Evolutionary conservation across 2,797 vertebrate species (phyloP), one percentile per base, ranked within the genome.

Genomic region (Arctocebus calabarensis): DNA sequence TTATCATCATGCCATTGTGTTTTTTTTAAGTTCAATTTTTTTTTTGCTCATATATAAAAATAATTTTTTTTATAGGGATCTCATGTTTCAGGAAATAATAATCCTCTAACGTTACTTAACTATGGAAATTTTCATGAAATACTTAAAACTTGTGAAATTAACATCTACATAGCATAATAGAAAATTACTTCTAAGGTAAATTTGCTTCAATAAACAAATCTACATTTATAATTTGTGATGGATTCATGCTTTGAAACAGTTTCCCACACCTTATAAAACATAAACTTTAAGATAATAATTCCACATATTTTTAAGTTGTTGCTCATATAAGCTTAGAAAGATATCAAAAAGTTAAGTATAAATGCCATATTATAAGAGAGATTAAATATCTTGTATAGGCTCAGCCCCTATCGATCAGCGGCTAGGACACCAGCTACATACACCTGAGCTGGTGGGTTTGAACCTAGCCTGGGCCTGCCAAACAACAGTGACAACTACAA

Each of bases 31-130:
- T 91, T 94, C 17, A 2, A 64, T 25, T 32, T 73, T 73, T 62
- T 64, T 22, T 1, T 83, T 81, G 34, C 52, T 57, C 23, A 16
- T 83, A 89, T 66, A 86, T 84, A 23, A 94, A 93, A 61, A 59
- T 70, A 62, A 79, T 23, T 57, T 37, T 14, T 77, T 52, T 77
- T 88, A 45, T 55, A 61, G 19, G 71, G 73, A 79, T 6, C 16
- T 85, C 84, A 43, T 20, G 84, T 81, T 84, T 84, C 62, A 87
- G 43, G 14, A 94, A 91, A 43, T 25, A 70, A 62, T 68, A 90
- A 34, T 62, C 20, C 22, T 29, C 32, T 71, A 52, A 90, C 79
- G n/a, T 77, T 90, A 84, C 17, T 90, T 48, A 90, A 62, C 59
- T 59, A 88, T 61, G 13, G 13, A 20, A 84, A 5, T 75, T 84